Conservation (phyloP, 2,113 vertebrate species). For the Mormyrus lacerda region DNA sequence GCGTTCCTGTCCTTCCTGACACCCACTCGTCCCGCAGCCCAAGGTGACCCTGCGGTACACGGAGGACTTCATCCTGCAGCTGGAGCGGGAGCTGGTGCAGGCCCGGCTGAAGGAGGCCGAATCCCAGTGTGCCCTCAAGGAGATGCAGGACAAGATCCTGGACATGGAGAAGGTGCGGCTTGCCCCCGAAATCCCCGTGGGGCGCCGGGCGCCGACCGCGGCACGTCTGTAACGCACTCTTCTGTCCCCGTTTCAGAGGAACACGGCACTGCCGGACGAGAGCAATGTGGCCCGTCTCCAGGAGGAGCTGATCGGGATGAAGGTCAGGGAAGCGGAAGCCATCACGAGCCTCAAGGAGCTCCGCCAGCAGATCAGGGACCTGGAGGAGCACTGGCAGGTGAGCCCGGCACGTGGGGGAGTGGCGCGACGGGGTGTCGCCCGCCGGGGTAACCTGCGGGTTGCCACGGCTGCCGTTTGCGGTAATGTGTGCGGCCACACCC, state of each 20-base stretch:
- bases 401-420: background rate
- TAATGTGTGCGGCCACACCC: background rate
- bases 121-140: slow-evolving; percentile 90
- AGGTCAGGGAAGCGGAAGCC: slow-evolving; percentile 89
- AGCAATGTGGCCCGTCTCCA: slow-evolving; percentile 90
- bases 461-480: background rate
- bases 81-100: slow-evolving; percentile 91
- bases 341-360: slow-evolving; percentile 85
- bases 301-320: slow-evolving; percentile 90
- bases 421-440: background rate
- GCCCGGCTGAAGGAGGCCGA: slow-evolving; percentile 91
- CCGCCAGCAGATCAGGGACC: slow-evolving; percentile 80
- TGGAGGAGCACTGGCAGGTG: slow-evolving; percentile 99
- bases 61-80: slow-evolving; percentile 88
- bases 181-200: background rate
- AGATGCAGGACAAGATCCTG: slow-evolving; percentile 98
- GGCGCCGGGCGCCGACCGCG: background rate
- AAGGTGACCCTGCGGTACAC: slow-evolving; percentile 78
- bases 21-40: slow-evolving; percentile 49
- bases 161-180: slow-evolving; percentile 85
- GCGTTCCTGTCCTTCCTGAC: background rate
- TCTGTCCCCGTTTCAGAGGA: slow-evolving; percentile 64
- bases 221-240: background rate
- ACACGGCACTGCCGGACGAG: slow-evolving; percentile 87
- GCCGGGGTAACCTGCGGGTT: background rate